Evolutionary conservation across 2,888 invertebrate species (phyloP), one percentile per base, ranked within the genome.

Genomic region (Lochmaea crataegi): DNA sequence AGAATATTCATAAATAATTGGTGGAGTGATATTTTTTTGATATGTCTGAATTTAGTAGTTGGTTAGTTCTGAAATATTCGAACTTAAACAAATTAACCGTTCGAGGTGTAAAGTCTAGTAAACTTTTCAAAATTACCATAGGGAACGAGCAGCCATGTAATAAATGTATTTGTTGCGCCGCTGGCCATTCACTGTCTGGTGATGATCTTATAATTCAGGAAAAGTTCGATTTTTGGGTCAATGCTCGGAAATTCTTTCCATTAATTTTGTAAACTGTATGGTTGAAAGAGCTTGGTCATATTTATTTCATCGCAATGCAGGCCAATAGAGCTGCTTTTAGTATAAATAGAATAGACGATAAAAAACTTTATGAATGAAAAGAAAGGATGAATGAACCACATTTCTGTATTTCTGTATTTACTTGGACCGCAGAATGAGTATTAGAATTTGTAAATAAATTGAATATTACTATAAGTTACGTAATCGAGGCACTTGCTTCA

Each of bases 161-260:
- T n/a, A 51, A n/a, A 51, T 51, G 51, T 51, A 14, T 56, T 56
- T 22, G 22, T 26, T 57, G 4, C 57, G 67, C 57, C 67, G 1
- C 42, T 67, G 56, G 51, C n/a, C 56, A 57, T 38, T 26, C 42
- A 41, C 41, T 67, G 67, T 67, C 58, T 60, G 61, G 22, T 69
- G 64, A 69, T 69, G 64, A 56, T 69, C 56, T 69, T 63, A 56
- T 63, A 69, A 69, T 64, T 69, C 61, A 41, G 69, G 69, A 69
- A 69, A 56, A 63, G 69, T 48, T 32, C 69, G 64, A 64, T 69
- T 69, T 69, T 69, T 69, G 61, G 69, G 69, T 69, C 69, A 63
- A 5, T 26, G 64, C 63, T 63, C 69, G 69, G 57, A 69, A 69
- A 64, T 64, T 63, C 32, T 60, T 48, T 53, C 69, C 69, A 69